These are phyloP conservation scores for Labia minor DNA, from an alignment of 2,888 invertebrate species.

Conservation along the genomic window DNA sequence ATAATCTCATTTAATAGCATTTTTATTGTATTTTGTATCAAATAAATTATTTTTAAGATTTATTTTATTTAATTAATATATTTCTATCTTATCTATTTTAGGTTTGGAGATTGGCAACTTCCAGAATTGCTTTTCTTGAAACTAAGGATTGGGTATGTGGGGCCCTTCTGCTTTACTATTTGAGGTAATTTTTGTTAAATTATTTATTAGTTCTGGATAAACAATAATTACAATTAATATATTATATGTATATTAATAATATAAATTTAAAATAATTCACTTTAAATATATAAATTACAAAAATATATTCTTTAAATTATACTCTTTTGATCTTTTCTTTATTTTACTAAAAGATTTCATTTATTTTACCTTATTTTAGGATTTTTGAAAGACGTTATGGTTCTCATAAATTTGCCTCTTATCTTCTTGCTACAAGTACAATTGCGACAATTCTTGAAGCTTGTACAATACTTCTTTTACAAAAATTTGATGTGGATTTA, in stretches of 20 bases:
- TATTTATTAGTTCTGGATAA: background rate
- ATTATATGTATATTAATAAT: background rate
- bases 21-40: no score
- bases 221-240: no score
- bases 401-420: slow-evolving; percentile 40
- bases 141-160: slow-evolving; percentile 42
- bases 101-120: slow-evolving; percentile 37
- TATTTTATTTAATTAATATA: no score
- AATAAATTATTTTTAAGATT: no score
- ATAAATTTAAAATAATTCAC: background rate
- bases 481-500: slow-evolving; percentile 34
- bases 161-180: slow-evolving; percentile 41
- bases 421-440: slow-evolving; percentile 36
- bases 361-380: slow-evolving; percentile 28
- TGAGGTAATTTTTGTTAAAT: slow-evolving; percentile 31
- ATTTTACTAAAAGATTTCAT: no score
- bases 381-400: slow-evolving; percentile 44
- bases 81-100: slow-evolving; percentile 28
- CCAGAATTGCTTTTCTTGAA: slow-evolving; percentile 40
- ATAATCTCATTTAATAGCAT: no score
- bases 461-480: slow-evolving; percentile 32
- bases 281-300: background rate
- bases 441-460: slow-evolving; percentile 38
- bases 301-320: background rate
- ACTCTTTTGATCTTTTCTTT: no score